Evolutionary conservation across 37 sponge, comb jelly and placozoan genomes (phyloP).

Genomic region (Eunapius fragilis): DNA sequence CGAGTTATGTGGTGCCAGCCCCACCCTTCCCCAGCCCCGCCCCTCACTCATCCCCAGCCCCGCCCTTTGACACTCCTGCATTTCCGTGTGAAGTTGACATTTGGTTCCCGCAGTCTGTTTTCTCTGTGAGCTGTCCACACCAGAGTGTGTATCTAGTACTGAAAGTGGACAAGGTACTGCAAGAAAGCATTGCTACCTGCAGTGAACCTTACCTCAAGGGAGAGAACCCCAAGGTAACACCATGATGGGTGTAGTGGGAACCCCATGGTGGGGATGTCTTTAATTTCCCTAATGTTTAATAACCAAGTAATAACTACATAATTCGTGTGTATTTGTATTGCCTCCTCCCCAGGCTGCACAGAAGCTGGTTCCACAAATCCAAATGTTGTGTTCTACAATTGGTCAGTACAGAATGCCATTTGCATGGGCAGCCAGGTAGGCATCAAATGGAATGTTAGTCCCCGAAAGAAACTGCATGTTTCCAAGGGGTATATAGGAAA

Average conservation of each 20-base stretch:
- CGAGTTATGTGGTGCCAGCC: too few species aligned
- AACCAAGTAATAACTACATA: too few species aligned
- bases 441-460: too few species aligned
- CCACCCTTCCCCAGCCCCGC: too few species aligned
- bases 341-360: constrained; percentile 48
- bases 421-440: constrained; percentile 88
- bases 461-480: too few species aligned
- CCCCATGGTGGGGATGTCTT: background rate
- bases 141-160: constrained; percentile 80
- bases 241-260: constrained; percentile 21
- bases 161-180: constrained; percentile 82
- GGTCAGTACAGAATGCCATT: constrained; percentile 91
- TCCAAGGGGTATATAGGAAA: background rate
- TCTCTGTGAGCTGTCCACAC: constrained; percentile 83
- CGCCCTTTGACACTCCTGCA: too few species aligned
- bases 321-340: background rate
- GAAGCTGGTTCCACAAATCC: constrained; percentile 68
- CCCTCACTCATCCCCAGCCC: too few species aligned
- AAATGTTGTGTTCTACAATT: constrained; percentile 53
- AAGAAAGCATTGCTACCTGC: constrained; percentile 68
- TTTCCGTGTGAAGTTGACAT: too few species aligned
- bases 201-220: constrained; percentile 89
- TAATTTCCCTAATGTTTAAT: too few species aligned
- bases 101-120: constrained; percentile 47
- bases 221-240: constrained; percentile 64